Evolutionary conservation across 2,888 invertebrate genomes (phyloP).

Genomic region (Aromia moschata): DNA sequence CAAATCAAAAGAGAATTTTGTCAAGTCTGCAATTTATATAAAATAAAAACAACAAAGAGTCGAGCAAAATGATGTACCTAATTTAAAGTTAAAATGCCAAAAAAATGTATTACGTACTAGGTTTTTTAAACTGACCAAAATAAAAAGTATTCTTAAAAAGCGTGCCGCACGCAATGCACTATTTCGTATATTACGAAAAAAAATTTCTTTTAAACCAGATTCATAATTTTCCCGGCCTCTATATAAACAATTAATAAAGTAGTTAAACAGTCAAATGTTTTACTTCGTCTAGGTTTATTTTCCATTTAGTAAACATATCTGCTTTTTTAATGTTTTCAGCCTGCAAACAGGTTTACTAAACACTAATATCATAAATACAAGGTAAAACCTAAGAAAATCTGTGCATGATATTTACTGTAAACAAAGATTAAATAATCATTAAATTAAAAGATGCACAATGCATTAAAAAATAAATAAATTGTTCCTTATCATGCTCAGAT

Average conservation of each 20-base stretch:
- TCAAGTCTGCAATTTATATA: conserved; percentile 11
- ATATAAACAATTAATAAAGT: conserved; percentile 27
- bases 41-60: conserved; percentile 14
- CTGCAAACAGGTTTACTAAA: conserved; percentile 21
- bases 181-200: no score
- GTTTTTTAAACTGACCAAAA: no score
- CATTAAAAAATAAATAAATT: conserved; percentile 32
- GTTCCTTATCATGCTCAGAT: conserved; percentile 53
- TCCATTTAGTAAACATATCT: conserved; percentile 21
- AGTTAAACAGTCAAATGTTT: conserved; percentile 30
- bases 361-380: conserved; percentile 43
- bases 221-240: not conserved
- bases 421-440: conserved; percentile 35
- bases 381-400: conserved; percentile 47
- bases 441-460: conserved; percentile 28
- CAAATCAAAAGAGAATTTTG: conserved; percentile 18
- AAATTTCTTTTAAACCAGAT: not conserved
- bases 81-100: no score
- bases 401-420: conserved; percentile 47
- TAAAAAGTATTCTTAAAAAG: no score
- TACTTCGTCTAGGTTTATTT: conserved; percentile 24
- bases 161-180: no score
- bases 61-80: not conserved
- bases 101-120: no score
- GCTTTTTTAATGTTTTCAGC: conserved; percentile 2